These are phyloP conservation scores for Temnothorax longispinosus DNA, from an alignment of 1,140 invertebrate genomes.

Conservation along the genomic window DNA sequence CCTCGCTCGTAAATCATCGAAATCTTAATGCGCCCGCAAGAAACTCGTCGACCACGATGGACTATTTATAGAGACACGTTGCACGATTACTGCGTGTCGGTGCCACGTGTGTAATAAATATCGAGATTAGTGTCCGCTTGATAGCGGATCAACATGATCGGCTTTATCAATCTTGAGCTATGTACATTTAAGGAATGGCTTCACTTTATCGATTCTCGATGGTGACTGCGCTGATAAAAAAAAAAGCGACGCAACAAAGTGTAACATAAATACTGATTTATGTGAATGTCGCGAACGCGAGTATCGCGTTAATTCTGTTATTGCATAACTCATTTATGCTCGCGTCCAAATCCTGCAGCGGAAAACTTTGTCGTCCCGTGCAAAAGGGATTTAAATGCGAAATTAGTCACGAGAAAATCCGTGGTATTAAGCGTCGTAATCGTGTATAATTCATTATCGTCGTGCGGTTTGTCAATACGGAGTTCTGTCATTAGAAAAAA, in stretches of 20 bases:
- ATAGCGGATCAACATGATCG: slow-evolving; percentile 30
- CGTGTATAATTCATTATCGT: background rate
- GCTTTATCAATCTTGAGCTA: slow-evolving; percentile 29
- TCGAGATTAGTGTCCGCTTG: slow-evolving; percentile 27
- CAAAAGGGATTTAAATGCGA: slow-evolving; percentile 27
- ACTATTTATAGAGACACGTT: slow-evolving; percentile 17
- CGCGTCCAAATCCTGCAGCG: background rate
- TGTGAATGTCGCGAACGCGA: background rate
- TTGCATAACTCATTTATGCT: slow-evolving; percentile 5
- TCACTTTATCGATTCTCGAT: slow-evolving; percentile 22
- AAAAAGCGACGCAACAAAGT: background rate
- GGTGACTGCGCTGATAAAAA: slow-evolving; percentile 24
- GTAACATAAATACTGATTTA: slow-evolving; percentile 17
- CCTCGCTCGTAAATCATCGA: slow-evolving; percentile 60
- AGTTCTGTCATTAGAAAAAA: background rate
- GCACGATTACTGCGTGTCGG: slow-evolving; percentile 15
- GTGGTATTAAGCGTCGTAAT: slow-evolving; percentile 16
- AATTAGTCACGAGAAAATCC: slow-evolving; percentile 28
- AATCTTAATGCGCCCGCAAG: slow-evolving; percentile 1
- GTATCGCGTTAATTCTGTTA: slow-evolving; percentile 8
- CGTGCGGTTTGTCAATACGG: background rate
- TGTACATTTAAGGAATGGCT: slow-evolving; percentile 33
- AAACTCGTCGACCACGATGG: background rate
- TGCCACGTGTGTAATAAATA: background rate
- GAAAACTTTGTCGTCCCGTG: background rate